Evolutionary conservation across 2,888 invertebrate genomes (phyloP).

Genomic region (Agrochola lychnidis): DNA sequence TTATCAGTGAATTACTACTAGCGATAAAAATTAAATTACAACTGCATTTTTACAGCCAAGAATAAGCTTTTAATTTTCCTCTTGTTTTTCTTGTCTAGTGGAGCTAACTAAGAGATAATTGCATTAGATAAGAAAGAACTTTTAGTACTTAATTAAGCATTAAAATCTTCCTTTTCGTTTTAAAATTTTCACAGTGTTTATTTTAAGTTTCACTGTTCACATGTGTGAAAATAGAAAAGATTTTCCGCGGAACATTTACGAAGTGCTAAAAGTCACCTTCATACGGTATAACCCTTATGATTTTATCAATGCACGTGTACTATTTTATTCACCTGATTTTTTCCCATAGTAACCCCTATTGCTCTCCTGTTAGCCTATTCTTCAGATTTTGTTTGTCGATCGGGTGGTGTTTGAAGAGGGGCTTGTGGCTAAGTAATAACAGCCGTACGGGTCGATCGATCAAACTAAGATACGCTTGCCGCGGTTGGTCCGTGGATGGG

Average conservation of each 20-base stretch:
- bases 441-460: too few relatives aligned
- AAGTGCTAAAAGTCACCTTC: background rate
- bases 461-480: too few relatives aligned
- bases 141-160: slow-evolving; percentile 25
- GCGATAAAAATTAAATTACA: slow-evolving; percentile 15
- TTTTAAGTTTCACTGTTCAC: background rate
- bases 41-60: slow-evolving; percentile 12
- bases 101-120: slow-evolving; percentile 48
- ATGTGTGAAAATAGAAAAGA: background rate
- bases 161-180: slow-evolving; percentile 19
- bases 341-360: background rate
- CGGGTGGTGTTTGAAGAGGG: too few relatives aligned
- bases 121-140: slow-evolving; percentile 26
- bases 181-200: background rate
- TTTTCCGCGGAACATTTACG: background rate
- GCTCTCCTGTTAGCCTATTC: background rate
- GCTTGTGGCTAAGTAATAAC: too few relatives aligned
- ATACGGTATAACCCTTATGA: background rate
- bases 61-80: slow-evolving; percentile 31
- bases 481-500: too few relatives aligned
- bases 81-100: slow-evolving; percentile 21
- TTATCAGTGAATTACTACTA: background rate
- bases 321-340: background rate
- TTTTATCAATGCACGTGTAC: background rate
- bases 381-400: background rate